Evolutionary conservation across 1,140 invertebrate species (phyloP).

Genomic region (Zaprionus inermis): DNA sequence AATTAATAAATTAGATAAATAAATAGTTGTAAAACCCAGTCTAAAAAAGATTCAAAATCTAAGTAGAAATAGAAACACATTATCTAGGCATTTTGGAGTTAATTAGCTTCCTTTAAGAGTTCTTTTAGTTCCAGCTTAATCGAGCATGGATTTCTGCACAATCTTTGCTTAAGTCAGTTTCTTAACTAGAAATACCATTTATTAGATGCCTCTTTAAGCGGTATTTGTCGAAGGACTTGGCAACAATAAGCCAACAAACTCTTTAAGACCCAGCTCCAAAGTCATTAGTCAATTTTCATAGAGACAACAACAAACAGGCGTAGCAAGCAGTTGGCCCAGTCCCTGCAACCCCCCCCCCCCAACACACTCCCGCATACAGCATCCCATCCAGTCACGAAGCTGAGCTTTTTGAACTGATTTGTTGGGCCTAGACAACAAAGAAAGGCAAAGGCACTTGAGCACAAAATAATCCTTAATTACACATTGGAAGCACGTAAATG

Average conservation of each 20-base stretch:
- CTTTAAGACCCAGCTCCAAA: constrained; percentile 52
- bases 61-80: too few species aligned
- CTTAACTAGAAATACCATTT: background rate
- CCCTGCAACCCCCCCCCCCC: background rate
- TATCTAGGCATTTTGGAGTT: background rate
- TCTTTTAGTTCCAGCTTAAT: background rate
- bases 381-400: constrained; percentile 53
- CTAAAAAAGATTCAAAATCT: too few species aligned
- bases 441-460: constrained; percentile 63
- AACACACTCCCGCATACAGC: background rate
- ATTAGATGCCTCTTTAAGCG: constrained; percentile 25
- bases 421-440: constrained; percentile 69
- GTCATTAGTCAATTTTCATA: constrained; percentile 76
- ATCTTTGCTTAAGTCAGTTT: constrained; percentile 6
- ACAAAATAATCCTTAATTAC: constrained; percentile 82
- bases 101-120: background rate
- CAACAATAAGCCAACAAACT: constrained; percentile 36
- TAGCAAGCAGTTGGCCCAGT: constrained; percentile 13
- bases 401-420: constrained; percentile 78
- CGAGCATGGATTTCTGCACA: background rate
- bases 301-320: constrained; percentile 49
- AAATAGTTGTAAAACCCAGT: too few species aligned
- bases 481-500: constrained; percentile 82
- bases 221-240: constrained; percentile 14
- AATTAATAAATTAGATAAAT: too few species aligned